Evolutionary conservation across 1,140 invertebrate species (phyloP), one percentile per base, ranked within the genome.

Genomic region (Helicoverpa armigera): DNA sequence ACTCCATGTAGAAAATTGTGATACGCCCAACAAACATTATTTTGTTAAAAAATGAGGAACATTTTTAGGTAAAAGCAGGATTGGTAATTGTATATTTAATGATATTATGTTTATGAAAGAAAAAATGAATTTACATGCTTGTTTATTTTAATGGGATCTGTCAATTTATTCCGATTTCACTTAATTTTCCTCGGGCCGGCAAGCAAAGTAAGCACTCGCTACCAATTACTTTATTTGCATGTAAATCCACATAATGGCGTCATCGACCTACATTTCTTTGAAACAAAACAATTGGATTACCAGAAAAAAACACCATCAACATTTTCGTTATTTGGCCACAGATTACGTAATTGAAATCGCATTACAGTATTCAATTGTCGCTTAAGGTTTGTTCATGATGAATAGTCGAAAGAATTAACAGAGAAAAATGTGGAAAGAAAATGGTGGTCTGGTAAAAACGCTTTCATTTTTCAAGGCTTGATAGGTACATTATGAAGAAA

Each of bases 401-500:
- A 31, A 81, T 63, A 69, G 53, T 61, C 73, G 51, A 29, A 54
- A 60, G 74, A 65, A 80, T 80, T 86, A 82, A 80, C 72, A 79
- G 58, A 18, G 78, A 74, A 61, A 73, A 77, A 70, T 31, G 29
- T 14, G 29, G 78, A 51, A 72, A 81, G 76, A 83, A 83, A 83
- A 72, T 61, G 67, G 81, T 82, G 74, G 69, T 85, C 65, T 56
- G 58, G 73, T 77, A 69, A 85, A 83, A 83, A 81, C 72, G 80
- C 43, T 81, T 78, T 78, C 84, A 85, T 88, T 88, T 87, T 85
- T 85, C 82, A 87, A 82, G 74, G 60, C 83, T 79, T 83, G 82
- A 86, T 86, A 83, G 84, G 81, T 88, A 88, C 85, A 86, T 88
- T 88, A 85, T 75, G 79, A 82, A 83, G 82, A 82, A 82, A 84